phyloP scores from a whole-genome alignment of 2,797 vertebrate genomes.

The Pagetopsis macropterus region DNA sequence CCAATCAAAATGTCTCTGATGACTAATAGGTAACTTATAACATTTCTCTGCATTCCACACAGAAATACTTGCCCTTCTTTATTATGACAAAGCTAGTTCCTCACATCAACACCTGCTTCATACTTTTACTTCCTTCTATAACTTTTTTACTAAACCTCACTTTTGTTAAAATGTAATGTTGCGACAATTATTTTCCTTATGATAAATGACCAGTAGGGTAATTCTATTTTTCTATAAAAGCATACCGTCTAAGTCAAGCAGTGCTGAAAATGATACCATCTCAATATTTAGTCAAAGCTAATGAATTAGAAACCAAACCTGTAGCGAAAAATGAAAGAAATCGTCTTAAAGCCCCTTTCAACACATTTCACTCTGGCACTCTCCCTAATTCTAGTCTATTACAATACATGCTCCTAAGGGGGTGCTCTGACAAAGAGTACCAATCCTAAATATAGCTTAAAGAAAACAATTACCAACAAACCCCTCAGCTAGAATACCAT shows the following conservation, averaged over 20 bases:
- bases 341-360: conserved; percentile 16
- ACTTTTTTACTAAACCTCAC: not conserved
- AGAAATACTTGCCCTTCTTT: conserved; percentile 33
- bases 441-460: conserved; percentile 33
- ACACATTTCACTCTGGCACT: conserved; percentile 3
- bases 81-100: conserved; percentile 23
- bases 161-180: conserved; percentile 11
- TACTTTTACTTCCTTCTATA: not conserved
- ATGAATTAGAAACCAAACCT: conserved; percentile 11
- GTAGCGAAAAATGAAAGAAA: conserved; percentile 9
- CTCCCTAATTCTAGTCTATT: conserved; percentile 10
- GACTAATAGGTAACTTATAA: conserved; percentile 58
- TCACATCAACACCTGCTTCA: conserved; percentile 26
- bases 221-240: not conserved
- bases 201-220: not conserved
- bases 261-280: not conserved
- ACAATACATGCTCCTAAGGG: conserved; percentile 5
- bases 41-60: conserved; percentile 35
- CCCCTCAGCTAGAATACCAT: conserved; percentile 11
- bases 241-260: not conserved
- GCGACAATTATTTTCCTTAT: not conserved
- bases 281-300: conserved; percentile 15
- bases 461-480: conserved; percentile 33
- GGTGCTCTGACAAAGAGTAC: conserved; percentile 7
- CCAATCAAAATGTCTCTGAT: conserved; percentile 38